These are phyloP conservation scores for Characodon lateralis DNA, from an alignment of 2,797 vertebrate species.

Conservation along the genomic window DNA sequence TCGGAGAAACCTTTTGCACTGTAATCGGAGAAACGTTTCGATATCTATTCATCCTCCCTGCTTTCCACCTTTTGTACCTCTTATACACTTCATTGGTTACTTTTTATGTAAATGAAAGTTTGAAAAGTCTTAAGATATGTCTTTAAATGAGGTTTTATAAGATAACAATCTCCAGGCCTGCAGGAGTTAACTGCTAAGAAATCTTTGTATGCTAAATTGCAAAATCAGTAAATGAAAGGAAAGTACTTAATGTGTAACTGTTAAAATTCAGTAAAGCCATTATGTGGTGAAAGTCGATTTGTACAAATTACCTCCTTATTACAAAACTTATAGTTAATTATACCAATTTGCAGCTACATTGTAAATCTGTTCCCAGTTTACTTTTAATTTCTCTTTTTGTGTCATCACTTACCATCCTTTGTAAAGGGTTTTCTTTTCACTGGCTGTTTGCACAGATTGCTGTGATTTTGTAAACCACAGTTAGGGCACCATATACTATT, in stretches of 20 bases:
- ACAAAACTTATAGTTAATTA: conserved; percentile 5
- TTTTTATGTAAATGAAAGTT: not conserved
- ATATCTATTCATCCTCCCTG: not conserved
- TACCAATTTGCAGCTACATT: not conserved
- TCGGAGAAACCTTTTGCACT: too few relatives aligned
- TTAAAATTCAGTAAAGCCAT: not conserved
- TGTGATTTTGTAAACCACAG: not conserved
- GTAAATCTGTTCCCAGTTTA: not conserved
- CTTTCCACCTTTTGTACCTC: not conserved
- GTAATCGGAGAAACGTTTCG: not conserved
- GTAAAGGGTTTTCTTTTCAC: not conserved
- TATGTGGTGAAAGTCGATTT: not conserved
- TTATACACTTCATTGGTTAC: too few relatives aligned
- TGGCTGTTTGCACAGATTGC: not conserved
- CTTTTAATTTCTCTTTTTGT: not conserved
- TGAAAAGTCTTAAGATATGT: not conserved
- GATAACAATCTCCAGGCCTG: not conserved
- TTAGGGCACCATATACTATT: not conserved
- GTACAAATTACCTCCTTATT: not conserved
- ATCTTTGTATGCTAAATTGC: not conserved
- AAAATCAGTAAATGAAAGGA: not conserved
- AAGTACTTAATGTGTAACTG: not conserved
- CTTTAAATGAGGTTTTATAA: not conserved
- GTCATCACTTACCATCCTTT: not conserved
- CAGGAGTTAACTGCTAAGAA: not conserved